phyloP scores from a whole-genome alignment of 2,888 invertebrate species.

The Hypomecis atomaria region DNA sequence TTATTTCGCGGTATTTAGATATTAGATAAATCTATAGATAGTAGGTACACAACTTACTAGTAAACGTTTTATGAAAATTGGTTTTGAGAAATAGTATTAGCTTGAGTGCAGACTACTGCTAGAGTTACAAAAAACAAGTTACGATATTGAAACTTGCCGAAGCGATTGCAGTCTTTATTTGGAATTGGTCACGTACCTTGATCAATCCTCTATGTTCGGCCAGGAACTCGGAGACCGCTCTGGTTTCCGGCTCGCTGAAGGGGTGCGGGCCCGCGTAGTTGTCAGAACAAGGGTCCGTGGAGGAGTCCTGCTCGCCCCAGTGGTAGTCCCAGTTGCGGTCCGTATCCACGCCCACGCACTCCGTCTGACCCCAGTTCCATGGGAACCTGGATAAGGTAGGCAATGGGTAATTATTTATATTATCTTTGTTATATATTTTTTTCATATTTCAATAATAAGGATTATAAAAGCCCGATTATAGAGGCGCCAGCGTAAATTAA shows the following conservation, averaged over 20 bases:
- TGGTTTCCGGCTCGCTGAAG: slow-evolving; percentile 92
- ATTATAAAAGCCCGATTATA: too few species aligned
- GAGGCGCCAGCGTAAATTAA: too few species aligned
- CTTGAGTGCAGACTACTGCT: too few species aligned
- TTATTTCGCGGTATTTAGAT: too few species aligned
- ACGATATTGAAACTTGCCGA: neutral
- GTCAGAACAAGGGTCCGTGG: slow-evolving; percentile 89
- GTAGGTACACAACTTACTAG: too few species aligned
- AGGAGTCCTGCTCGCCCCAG: slow-evolving; percentile 89
- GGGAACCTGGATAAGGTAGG: slow-evolving; percentile 67
- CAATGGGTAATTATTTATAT: too few species aligned
- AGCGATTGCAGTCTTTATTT: neutral
- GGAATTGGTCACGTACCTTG: slow-evolving; percentile 68
- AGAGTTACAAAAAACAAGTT: too few species aligned
- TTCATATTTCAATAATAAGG: too few species aligned
- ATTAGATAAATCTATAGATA: too few species aligned
- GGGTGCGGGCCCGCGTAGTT: slow-evolving; percentile 89
- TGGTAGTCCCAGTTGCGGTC: slow-evolving; percentile 92
- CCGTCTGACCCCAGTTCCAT: slow-evolving; percentile 84
- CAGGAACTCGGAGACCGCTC: slow-evolving; percentile 86
- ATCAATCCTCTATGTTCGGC: slow-evolving; percentile 85
- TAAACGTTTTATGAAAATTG: too few species aligned
- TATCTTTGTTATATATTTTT: too few species aligned
- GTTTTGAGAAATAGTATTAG: too few species aligned
- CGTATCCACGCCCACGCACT: slow-evolving; percentile 90